Percentiles rank a stretch among this genome's conserved stretches.
Conservation (phyloP, 2,888 invertebrate genomes). For the Drosophila pseudotalamancana region DNA sequence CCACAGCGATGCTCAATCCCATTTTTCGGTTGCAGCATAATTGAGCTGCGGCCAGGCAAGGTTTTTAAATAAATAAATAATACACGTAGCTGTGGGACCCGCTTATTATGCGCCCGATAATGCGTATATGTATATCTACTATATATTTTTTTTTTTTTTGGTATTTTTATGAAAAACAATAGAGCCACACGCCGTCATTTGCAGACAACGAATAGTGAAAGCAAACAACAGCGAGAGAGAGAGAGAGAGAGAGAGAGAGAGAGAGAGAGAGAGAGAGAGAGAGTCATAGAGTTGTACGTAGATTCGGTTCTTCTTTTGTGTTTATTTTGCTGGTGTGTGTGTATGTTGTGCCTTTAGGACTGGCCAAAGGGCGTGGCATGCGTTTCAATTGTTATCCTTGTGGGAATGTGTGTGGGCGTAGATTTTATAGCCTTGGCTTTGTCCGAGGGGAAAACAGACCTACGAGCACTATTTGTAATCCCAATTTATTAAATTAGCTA, state of each 20-base stretch:
- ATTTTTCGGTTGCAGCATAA: conserved; percentile 39
- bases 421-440: conserved; percentile 27
- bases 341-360: conserved; percentile 1
- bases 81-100: conserved; percentile 51
- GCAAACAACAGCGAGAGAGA: too few species aligned
- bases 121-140: conserved; percentile 55
- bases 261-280: neutral
- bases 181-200: conserved; percentile 9
- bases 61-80: conserved; percentile 78
- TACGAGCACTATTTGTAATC: neutral
- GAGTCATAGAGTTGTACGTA: neutral
- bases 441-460: neutral
- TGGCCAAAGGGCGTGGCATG: conserved; percentile 21
- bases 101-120: conserved; percentile 69
- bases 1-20: conserved; percentile 2
- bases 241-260: neutral
- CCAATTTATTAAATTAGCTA: conserved; percentile 25
- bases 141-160: conserved; percentile 4
- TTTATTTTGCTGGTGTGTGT: neutral
- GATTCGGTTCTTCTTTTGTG: conserved; percentile 23
- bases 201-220: neutral
- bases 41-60: conserved; percentile 55
- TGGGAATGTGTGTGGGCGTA: neutral
- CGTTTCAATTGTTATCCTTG: conserved; percentile 33
- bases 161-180: conserved; percentile 35